Percentiles rank a stretch among this genome's conserved stretches.
Evolutionary conservation across 2,797 vertebrate species (phyloP).

Genomic region (Oophaga sylvatica): DNA sequence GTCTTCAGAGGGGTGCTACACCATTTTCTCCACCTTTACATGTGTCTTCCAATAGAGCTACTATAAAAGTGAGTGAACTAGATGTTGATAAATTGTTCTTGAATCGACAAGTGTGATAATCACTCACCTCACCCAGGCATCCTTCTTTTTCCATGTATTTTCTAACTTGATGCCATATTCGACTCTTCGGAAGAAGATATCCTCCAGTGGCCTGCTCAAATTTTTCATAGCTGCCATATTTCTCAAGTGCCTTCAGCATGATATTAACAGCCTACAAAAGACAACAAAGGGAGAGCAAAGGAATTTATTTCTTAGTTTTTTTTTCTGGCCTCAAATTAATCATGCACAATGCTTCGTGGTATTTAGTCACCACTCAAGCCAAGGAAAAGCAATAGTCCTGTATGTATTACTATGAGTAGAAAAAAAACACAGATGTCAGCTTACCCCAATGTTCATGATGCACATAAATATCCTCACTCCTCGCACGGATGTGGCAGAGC

Average conservation of each 20-base stretch:
- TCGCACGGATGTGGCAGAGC: too few relatives aligned
- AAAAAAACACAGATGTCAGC: too few relatives aligned
- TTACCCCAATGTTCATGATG: too few relatives aligned
- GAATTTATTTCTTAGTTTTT: background rate
- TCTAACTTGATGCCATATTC: conserved; percentile 85
- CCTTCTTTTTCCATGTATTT: conserved; percentile 96
- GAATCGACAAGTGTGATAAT: background rate
- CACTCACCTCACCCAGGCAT: conserved; percentile 87
- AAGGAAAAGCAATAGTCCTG: too few relatives aligned
- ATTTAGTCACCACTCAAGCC: too few relatives aligned
- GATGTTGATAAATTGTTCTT: background rate
- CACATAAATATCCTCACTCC: too few relatives aligned
- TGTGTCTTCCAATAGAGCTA: too few relatives aligned
- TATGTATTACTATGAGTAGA: too few relatives aligned
- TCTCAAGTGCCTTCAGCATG: conserved; percentile 85
- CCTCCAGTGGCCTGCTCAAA: conserved; percentile 92
- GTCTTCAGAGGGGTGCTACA: too few relatives aligned
- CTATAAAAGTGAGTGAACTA: background rate
- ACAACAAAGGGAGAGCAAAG: conserved; percentile 24
- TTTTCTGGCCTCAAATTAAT: background rate
- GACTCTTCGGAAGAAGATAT: conserved; percentile 82
- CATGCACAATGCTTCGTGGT: background rate
- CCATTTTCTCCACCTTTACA: too few relatives aligned
- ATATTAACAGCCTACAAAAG: conserved; percentile 84
- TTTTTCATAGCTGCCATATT: conserved; percentile 90